Evolutionary conservation across 2,888 invertebrate genomes (phyloP).

Genomic region (Ormyrus nitidulus): DNA sequence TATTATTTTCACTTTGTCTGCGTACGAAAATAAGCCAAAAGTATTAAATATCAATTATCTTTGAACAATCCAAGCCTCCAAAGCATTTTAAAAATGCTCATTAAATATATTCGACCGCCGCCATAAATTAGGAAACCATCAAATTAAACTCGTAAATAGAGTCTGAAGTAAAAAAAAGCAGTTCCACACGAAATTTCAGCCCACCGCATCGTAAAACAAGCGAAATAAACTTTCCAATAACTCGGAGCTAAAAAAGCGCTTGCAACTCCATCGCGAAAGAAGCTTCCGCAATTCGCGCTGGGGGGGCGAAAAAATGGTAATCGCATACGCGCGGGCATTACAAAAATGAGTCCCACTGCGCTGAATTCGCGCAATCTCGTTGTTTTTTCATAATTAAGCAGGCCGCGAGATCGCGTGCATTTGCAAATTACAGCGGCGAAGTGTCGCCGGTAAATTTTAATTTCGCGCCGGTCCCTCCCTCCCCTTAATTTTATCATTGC

Average conservation of each 20-base stretch:
- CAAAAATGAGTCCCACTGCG: slow-evolving; percentile 12
- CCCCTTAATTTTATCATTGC: slow-evolving; percentile 60
- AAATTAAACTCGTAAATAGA: too few species aligned
- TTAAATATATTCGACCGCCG: too few species aligned
- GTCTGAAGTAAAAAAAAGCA: too few species aligned
- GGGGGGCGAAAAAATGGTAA: slow-evolving; percentile 8
- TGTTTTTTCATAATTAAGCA: slow-evolving; percentile 47
- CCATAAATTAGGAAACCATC: too few species aligned
- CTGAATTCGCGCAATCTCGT: slow-evolving; percentile 35
- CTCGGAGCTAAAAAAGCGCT: neutral
- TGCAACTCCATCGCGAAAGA: slow-evolving; percentile 2
- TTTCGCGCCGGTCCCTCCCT: slow-evolving; percentile 37
- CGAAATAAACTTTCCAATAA: neutral
- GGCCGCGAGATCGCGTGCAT: slow-evolving; percentile 24
- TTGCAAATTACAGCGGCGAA: slow-evolving; percentile 56
- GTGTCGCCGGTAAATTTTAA: slow-evolving; percentile 59
- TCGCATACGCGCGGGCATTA: slow-evolving; percentile 15
- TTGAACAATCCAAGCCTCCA: too few species aligned
- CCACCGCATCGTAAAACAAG: neutral
- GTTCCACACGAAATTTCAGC: too few species aligned
- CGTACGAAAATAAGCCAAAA: too few species aligned
- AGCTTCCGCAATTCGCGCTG: too few species aligned
- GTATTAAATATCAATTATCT: too few species aligned
- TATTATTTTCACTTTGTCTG: too few species aligned
- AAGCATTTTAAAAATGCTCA: too few species aligned